Evolutionary conservation across 2,113 vertebrate species (phyloP), one percentile per base, ranked within the genome.

Genomic region (Polyodon spathula): DNA sequence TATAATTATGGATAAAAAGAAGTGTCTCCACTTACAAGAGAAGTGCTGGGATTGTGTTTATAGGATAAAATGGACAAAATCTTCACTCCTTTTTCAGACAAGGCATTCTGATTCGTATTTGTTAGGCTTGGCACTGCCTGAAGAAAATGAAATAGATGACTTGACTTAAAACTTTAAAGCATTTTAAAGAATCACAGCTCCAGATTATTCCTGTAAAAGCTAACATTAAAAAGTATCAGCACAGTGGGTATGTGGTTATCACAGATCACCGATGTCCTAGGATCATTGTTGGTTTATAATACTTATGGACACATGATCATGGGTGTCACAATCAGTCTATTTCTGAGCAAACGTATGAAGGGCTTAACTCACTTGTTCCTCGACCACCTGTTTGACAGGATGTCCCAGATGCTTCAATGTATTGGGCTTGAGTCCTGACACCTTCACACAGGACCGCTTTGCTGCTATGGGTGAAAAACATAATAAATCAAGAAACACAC

Each of bases 371-470:
- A 65, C 64, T 54, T 65, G 64, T n/a, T 63, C 62, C 14, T n/a
- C n/a, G 11, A 10, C 11, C 54, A 50, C 7, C 11, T 50, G 37
- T n/a, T 83, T 71, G 52, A 87, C 12, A 0, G 83, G 65, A 60
- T 89, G 89, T n/a, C 89, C 89, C 64, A 92, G 71, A n/a, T 91
- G 89, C 67, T 89, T 92, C 78, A 92, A 66, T 0, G 89, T 91
- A 73, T 81, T 94, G 60, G 94, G 90, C 76, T 97, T 98, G 68
- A 98, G 86, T 66, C 90, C 88, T 46, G 87, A 81, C 39, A 90
- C 81, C 73, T 71, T 84, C 66, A 93, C 78, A 62, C 60, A 68
- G 12, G 78, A 65, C 40, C 79, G 70, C 68, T 81, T 85, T 60
- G 86, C 86, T 90, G 67, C 38, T 65, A 68, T 71, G n/a, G n/a